phyloP scores from a whole-genome alignment of 2,113 vertebrate species.

The Podarcis cretensis region DNA sequence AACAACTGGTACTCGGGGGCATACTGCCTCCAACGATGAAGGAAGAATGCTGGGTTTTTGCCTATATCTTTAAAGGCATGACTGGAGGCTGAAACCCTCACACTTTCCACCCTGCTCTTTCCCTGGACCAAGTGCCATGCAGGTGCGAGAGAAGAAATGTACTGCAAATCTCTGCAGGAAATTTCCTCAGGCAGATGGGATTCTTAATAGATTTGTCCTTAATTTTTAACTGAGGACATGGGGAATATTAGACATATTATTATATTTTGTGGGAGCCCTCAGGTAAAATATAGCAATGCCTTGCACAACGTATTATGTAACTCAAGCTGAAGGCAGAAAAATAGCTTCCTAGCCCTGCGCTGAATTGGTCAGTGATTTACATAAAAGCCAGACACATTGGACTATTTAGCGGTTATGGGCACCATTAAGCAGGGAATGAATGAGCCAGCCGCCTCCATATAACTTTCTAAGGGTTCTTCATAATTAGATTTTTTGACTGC shows the following conservation, averaged over 20 bases:
- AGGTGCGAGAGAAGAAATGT: background rate
- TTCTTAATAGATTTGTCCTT: background rate
- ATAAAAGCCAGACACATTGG: background rate
- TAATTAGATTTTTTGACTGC: conserved; percentile 34
- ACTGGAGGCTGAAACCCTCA: background rate
- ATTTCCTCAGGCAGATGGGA: background rate
- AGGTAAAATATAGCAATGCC: background rate
- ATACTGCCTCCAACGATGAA: background rate
- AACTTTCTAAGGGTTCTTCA: conserved; percentile 4
- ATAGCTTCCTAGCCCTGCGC: background rate
- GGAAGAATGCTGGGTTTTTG: background rate
- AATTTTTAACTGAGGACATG: background rate
- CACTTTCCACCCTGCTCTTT: background rate
- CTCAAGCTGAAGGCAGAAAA: background rate
- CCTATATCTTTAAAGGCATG: background rate
- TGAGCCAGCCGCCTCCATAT: conserved; percentile 17
- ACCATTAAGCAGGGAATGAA: conserved; percentile 25
- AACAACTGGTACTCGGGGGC: too few species aligned
- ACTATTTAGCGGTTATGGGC: background rate
- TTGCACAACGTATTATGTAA: background rate
- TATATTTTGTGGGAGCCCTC: background rate
- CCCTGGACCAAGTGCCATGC: background rate
- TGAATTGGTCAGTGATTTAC: rapidly evolving
- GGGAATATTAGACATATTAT: background rate
- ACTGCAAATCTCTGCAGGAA: background rate